Percentiles rank a stretch among this genome's conserved stretches.
phyloP scores from a whole-genome alignment of 2,888 invertebrate species.

The Ischnus inquisitorius region DNA sequence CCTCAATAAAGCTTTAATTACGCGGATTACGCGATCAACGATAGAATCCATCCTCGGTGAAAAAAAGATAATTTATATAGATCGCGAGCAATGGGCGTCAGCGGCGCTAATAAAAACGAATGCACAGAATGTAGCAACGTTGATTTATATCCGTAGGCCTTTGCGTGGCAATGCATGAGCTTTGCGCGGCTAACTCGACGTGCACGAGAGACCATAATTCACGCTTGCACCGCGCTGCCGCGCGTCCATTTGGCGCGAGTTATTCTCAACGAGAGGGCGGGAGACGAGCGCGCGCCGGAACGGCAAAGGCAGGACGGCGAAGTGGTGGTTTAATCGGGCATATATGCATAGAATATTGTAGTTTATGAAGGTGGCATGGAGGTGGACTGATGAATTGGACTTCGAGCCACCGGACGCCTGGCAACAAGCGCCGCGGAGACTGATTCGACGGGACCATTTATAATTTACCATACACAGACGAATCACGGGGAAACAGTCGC shows the following conservation, averaged over 20 bases:
- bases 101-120: neutral
- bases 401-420: neutral
- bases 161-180: neutral
- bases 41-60: neutral
- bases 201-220: neutral
- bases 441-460: constrained; percentile 14
- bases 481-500: neutral
- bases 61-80: neutral
- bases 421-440: neutral
- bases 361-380: constrained; percentile 14
- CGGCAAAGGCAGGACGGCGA: neutral
- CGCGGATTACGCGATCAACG: neutral
- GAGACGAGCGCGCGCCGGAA: neutral
- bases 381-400: constrained; percentile 22
- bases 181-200: neutral
- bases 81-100: neutral
- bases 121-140: neutral
- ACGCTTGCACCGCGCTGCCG: neutral
- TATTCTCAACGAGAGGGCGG: neutral
- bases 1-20: neutral
- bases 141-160: constrained; percentile 1
- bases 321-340: neutral
- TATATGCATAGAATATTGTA: constrained; percentile 29
- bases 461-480: constrained; percentile 6
- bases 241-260: neutral